phyloP scores from a whole-genome alignment of 2,797 vertebrate species.

The Pelochelys cantorii region DNA sequence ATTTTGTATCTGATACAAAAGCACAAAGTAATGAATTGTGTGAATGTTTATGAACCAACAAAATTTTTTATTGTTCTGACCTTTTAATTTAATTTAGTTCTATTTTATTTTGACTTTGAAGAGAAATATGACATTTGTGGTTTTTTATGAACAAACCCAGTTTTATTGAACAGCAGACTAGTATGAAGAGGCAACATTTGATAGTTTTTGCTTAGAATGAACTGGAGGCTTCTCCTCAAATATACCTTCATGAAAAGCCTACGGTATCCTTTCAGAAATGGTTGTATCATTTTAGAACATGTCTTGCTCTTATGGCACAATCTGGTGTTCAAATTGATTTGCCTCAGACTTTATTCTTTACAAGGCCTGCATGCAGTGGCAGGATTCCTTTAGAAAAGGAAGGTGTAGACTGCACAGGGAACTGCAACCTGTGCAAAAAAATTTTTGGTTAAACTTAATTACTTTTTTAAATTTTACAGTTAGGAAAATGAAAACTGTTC shows the following conservation, averaged over 20 bases:
- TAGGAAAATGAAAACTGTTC: neutral
- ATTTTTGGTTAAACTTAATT: neutral
- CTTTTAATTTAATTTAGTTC: neutral
- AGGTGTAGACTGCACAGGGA: neutral
- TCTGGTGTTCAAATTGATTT: neutral
- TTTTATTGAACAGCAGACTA: conserved; percentile 12
- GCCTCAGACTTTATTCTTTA: neutral
- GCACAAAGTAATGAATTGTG: neutral
- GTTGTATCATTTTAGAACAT: neutral
- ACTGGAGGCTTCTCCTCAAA: neutral
- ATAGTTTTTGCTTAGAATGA: conserved; percentile 6
- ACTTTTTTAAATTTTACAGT: neutral
- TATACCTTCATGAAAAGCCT: neutral
- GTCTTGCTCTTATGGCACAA: rapidly evolving
- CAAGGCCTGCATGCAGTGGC: neutral
- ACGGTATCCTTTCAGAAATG: conserved; percentile 3
- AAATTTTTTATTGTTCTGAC: neutral
- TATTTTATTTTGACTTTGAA: neutral
- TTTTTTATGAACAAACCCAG: conserved; percentile 16
- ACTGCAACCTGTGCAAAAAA: neutral
- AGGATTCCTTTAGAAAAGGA: neutral
- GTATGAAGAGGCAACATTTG: conserved; percentile 8
- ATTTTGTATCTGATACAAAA: conserved; percentile 2
- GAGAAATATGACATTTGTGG: neutral
- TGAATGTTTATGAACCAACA: neutral